Evolutionary conservation across 2,797 vertebrate species (phyloP), one percentile per base, ranked within the genome.

Genomic region (Neoniphon sammara): DNA sequence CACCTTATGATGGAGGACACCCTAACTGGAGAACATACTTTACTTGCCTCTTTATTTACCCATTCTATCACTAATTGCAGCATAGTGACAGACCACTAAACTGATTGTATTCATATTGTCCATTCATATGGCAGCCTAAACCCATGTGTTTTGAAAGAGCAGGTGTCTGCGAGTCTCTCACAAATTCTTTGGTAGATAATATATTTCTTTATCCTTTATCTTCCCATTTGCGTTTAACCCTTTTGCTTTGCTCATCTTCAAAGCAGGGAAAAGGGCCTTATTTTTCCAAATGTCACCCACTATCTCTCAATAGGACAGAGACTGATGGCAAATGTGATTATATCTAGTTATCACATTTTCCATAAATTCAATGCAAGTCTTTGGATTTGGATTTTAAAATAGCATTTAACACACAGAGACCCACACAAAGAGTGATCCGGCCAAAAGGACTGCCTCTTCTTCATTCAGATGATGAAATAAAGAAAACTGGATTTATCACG

Each of bases 291-390:
- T 75, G 53, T 34, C 77, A 57, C 14, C 58, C 53, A 36, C 15
- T 63, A 4, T 62, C 42, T 73, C 63, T 66, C 27, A 66, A 18
- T 60, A 44, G 66, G 58, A 67, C 42, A 31, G 27, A 64, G 59
- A 49, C 12, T 49, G 46, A 39, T 17, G 17, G 66, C 49, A 15
- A 77, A n/a, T 39, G 36, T 49, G 39, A 82, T 83, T 20, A 42
- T 69, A 77, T 85, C 63, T 77, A 36, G 39, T 56, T 65, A 65
- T 70, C 36, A 59, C 5, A 54, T 59, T 66, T 46, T 77, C 64
- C 64, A 63, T 66, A 70, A 46, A 67, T 69, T 54, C 70, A 20
- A 55, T 20, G 59, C 15, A 0, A 70, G 23, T 50, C 23, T 56
- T 70, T 69, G 11, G 56, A 49, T 47, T 63, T 30, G 17, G 1